A percentile compares a stretch with the other conserved stretches of the same genome.
These are phyloP conservation scores for Maconellicoccus hirsutus DNA, from an alignment of 1,140 invertebrate genomes.

Conservation along the genomic window DNA sequence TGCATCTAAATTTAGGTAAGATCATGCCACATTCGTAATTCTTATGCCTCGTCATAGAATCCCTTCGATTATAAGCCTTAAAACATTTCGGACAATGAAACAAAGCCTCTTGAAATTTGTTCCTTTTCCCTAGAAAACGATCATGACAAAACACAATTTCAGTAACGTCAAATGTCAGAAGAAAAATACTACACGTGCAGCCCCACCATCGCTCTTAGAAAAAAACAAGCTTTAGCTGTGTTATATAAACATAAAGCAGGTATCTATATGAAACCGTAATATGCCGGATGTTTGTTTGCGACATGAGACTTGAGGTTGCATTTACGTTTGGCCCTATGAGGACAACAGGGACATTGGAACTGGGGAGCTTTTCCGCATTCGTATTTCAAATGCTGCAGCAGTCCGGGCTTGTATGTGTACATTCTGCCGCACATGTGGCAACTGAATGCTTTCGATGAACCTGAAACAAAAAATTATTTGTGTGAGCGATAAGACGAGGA, in stretches of 20 bases:
- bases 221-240: too few relatives aligned
- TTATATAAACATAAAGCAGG: too few relatives aligned
- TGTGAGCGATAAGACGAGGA: too few relatives aligned
- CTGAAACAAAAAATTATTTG: not conserved
- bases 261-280: too few relatives aligned
- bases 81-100: conserved; percentile 24
- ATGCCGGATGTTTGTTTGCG: not conserved
- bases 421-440: conserved; percentile 24
- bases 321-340: conserved; percentile 44
- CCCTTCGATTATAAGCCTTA: conserved; percentile 31
- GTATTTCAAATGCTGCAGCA: conserved; percentile 41
- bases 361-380: conserved; percentile 43
- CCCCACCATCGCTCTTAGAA: not conserved
- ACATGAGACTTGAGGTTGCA: conserved; percentile 38
- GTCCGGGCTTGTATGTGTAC: conserved; percentile 32
- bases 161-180: too few relatives aligned
- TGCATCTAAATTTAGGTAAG: conserved; percentile 25
- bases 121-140: too few relatives aligned
- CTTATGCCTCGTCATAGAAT: conserved; percentile 28
- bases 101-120: not conserved
- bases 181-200: not conserved
- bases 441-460: not conserved
- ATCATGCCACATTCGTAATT: conserved; percentile 40
- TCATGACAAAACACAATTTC: too few relatives aligned
- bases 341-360: conserved; percentile 40